phyloP scores from a whole-genome alignment of 2,113 vertebrate genomes.

The Dolichallabes microphthalmus region DNA sequence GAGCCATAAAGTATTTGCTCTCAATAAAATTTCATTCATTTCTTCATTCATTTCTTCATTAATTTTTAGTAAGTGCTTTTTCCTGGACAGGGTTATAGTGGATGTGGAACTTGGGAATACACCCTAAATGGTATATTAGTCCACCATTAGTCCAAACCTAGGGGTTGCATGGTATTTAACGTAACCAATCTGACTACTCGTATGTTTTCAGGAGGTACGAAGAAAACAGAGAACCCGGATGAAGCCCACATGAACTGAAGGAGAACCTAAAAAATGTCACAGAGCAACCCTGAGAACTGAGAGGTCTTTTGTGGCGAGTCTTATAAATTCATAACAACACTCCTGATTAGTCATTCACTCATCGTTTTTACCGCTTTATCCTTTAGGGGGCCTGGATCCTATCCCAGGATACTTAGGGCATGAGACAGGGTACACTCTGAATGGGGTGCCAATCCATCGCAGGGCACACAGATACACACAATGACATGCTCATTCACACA shows the following conservation, averaged over 20 bases:
- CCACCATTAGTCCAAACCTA: background rate
- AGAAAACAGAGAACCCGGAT: background rate
- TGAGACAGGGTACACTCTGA: no score
- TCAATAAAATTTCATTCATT: background rate
- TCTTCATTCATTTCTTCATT: background rate
- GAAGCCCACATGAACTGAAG: background rate
- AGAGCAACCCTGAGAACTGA: background rate
- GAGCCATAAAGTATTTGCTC: background rate
- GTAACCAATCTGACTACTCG: background rate
- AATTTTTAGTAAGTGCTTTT: background rate
- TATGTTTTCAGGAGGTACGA: background rate
- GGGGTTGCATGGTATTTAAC: background rate
- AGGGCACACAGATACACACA: no score
- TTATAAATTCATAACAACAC: background rate
- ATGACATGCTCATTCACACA: no score
- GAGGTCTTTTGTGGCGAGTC: background rate
- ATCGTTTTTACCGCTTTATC: no score
- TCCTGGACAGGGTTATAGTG: background rate
- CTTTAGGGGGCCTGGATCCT: no score
- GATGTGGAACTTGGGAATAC: background rate
- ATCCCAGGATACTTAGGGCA: no score
- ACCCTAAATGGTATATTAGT: background rate
- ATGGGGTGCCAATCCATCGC: no score
- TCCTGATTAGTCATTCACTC: background rate
- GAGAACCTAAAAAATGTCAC: background rate